Evolutionary conservation across 2,113 vertebrate species (phyloP).

Genomic region (Fregata magnificens): DNA sequence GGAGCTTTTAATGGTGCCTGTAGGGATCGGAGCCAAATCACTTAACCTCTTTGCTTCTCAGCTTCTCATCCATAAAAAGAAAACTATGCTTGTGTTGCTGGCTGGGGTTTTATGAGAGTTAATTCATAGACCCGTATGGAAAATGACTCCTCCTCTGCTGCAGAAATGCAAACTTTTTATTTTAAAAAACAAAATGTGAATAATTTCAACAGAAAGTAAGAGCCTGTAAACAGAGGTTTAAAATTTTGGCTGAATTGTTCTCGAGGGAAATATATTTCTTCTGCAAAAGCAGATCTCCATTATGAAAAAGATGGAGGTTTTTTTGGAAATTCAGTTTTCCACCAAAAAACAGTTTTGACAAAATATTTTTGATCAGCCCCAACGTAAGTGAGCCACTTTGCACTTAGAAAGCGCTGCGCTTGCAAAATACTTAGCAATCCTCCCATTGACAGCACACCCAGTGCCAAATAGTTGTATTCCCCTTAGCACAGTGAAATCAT

Average conservation of each 20-base stretch:
- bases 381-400: neutral
- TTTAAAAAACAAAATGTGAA: neutral
- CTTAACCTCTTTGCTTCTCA: slow-evolving; percentile 69
- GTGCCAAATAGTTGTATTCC: slow-evolving; percentile 45
- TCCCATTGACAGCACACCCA: neutral
- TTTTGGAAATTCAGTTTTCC: neutral
- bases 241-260: neutral
- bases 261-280: neutral
- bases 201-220: neutral
- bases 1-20: slow-evolving; percentile 65
- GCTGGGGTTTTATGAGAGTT: slow-evolving; percentile 55
- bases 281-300: neutral
- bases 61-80: slow-evolving; percentile 68
- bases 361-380: neutral
- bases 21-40: slow-evolving; percentile 63
- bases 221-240: neutral
- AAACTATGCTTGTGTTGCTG: slow-evolving; percentile 55
- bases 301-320: neutral
- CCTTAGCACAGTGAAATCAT: slow-evolving; percentile 43
- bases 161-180: neutral
- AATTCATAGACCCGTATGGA: slow-evolving; percentile 57
- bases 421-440: neutral
- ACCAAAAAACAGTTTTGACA: neutral
- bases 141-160: slow-evolving; percentile 25
- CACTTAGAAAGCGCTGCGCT: neutral